Percentiles rank a stretch among this genome's conserved stretches.
phyloP scores from a whole-genome alignment of 2,797 vertebrate genomes.

The Labeo calbasu region DNA sequence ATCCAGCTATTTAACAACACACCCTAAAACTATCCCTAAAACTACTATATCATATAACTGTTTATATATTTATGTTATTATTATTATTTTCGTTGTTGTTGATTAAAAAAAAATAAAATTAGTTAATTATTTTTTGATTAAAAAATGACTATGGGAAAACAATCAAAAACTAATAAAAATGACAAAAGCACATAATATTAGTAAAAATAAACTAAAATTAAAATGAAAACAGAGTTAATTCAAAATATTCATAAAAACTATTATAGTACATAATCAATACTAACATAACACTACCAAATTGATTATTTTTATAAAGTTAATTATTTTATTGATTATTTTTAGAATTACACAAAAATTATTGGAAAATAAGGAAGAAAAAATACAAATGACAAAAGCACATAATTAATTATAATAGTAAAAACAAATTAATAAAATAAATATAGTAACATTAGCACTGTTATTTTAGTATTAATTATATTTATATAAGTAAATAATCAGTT shows the following conservation, averaged over 20 bases:
- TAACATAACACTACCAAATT: not conserved
- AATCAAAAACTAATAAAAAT: not conserved
- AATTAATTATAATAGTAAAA: no score
- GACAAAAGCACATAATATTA: no score
- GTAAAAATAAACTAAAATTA: not conserved
- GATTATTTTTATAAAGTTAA: not conserved
- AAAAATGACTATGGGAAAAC: no score
- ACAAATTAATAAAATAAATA: no score
- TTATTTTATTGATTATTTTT: not conserved
- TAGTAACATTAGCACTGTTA: no score
- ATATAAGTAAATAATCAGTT: no score
- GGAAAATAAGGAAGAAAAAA: not conserved
- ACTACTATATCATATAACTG: not conserved
- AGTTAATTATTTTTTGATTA: no score
- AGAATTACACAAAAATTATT: not conserved
- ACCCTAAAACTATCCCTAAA: not conserved
- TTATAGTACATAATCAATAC: not conserved
- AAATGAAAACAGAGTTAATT: not conserved
- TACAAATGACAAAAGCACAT: not conserved
- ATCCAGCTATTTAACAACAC: slow-evolving; percentile 8
- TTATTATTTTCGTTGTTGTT: not conserved
- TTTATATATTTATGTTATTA: not conserved
- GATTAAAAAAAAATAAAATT: not conserved
- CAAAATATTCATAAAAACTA: not conserved
- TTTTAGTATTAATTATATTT: no score